These are phyloP conservation scores for Agrotis segetum DNA, from an alignment of 2,888 invertebrate genomes.

Conservation along the genomic window DNA sequence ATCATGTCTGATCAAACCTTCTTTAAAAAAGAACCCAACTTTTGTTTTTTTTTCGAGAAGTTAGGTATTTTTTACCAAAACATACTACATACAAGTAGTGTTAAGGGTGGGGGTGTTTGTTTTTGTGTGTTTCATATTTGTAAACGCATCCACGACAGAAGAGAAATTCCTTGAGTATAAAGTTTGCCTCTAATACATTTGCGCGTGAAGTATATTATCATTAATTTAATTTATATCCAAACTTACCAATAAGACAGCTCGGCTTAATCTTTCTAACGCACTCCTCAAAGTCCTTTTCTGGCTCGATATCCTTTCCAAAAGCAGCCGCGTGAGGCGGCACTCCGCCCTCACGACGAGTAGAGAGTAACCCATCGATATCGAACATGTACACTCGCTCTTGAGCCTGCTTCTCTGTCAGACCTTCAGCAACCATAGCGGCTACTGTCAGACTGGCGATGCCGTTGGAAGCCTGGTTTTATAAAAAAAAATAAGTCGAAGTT, in stretches of 20 bases:
- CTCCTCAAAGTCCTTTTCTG: slow-evolving; percentile 94
- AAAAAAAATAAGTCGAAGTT: neutral
- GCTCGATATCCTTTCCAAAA: slow-evolving; percentile 95
- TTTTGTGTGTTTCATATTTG: no score
- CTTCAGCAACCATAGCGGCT: slow-evolving; percentile 96
- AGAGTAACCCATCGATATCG: slow-evolving; percentile 97
- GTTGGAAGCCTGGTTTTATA: slow-evolving; percentile 93
- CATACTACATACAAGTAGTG: no score
- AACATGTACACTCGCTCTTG: slow-evolving; percentile 98
- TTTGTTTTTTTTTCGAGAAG: no score
- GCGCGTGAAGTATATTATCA: neutral
- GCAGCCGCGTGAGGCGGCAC: slow-evolving; percentile 93
- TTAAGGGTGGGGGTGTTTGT: no score
- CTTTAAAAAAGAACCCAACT: no score
- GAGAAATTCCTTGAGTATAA: no score
- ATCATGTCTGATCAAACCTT: no score
- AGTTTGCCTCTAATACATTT: no score
- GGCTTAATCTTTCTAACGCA: slow-evolving; percentile 97
- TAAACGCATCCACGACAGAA: no score
- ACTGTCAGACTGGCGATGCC: slow-evolving; percentile 98
- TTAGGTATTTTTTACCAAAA: no score
- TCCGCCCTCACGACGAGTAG: slow-evolving; percentile 92
- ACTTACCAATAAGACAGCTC: slow-evolving; percentile 96
- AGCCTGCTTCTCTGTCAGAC: slow-evolving; percentile 93
- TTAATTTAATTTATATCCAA: neutral